Base-by-base conservation (phyloP, 2,888 invertebrate genomes). In the Laothoe populi region DNA sequence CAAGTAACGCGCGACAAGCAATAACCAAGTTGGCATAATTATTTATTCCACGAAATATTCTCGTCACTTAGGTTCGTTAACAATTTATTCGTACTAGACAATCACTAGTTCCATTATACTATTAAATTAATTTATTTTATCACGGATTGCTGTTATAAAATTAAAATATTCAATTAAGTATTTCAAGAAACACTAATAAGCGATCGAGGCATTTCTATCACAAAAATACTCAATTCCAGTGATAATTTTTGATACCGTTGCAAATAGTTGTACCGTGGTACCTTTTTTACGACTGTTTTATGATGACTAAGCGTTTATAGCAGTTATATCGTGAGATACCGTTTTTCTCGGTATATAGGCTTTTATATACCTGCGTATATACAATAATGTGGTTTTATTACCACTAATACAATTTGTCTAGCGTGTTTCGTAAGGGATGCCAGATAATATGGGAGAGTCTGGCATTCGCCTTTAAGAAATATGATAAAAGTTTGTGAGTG, bases 281-380 rank as follows among this genome's bases (percentile, higher is more conserved):
- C 42, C 10, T 59, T 44, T 19, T 44, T 19, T 31, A 31, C 13
- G 10, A 58, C 61, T 63, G 58, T 74, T 72, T 75, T 74, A 78
- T 67, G 70, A 73, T 77, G 74, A 75, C 63, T 71, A 70, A 71
- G 66, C 71, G 77, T 81, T 79, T 82, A 82, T 74, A 73, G 68
- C 70, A 67, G 70, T 71, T 73, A 70, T 75, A 70, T 70, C 70
- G 66, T 70, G 75, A 78, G 72, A 77, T 73, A 78, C 71, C 66
- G 65, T 60, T 69, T 71, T 72, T 68, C 63, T 57, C 60, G 61
- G 61, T 64, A 68, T 73, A 77, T 70, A 69, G 66, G 67, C 67
- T 67, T 78, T 79, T 74, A 79, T 71, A 67, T 60, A 48, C 63
- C 63, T 64, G 64, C 66, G 64, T 64, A 64, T 66, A 61, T 59